A percentile compares a stretch with the other conserved stretches of the same genome.
Conservation (phyloP, 2,113 vertebrate genomes). For the Axis porcinus region DNA sequence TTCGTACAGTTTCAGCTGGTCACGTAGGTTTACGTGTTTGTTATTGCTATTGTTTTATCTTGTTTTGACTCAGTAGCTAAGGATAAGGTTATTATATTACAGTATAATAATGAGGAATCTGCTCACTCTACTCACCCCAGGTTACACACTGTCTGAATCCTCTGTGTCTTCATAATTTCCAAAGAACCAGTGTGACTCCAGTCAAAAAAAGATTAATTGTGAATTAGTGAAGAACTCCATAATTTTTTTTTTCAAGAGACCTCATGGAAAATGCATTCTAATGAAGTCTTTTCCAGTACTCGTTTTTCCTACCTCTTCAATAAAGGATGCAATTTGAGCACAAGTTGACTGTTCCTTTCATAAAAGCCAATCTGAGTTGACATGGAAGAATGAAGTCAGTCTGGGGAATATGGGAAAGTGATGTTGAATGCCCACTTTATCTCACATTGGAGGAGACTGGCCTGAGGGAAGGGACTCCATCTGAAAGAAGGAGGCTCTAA, state of each 20-base stretch:
- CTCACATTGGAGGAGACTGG: not conserved
- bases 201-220: not conserved
- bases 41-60: not conserved
- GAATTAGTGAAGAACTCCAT: not conserved
- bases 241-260: not conserved
- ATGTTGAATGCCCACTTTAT: not conserved
- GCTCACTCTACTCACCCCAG: not conserved
- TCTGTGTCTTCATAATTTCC: accelerated
- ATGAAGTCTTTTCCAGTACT: not conserved
- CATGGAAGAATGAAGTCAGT: not conserved
- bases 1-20: no score
- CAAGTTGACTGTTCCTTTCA: not conserved
- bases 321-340: slow-evolving; percentile 36
- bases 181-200: not conserved
- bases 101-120: not conserved
- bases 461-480: not conserved
- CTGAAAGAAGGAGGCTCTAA: not conserved
- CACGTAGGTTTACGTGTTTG: not conserved
- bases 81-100: not conserved
- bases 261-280: not conserved
- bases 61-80: not conserved
- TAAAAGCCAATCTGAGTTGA: not conserved
- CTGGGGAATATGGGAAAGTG: not conserved
- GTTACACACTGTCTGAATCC: accelerated
- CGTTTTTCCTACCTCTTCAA: slow-evolving; percentile 12